phyloP scores from a whole-genome alignment of 2,797 vertebrate species.

The Fistularia tabacaria region DNA sequence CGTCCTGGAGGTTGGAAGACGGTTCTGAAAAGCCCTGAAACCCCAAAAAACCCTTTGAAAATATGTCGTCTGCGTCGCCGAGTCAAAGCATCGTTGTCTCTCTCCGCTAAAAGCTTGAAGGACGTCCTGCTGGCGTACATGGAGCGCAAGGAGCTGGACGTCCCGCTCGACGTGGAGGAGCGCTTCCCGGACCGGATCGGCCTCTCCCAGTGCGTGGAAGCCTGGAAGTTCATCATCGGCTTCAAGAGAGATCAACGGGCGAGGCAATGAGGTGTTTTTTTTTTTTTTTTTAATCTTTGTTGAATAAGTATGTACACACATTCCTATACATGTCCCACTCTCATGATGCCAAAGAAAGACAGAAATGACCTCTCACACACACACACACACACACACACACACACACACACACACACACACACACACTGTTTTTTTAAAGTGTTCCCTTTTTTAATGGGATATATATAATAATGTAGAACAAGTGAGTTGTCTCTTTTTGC shows the following conservation, averaged over 20 bases:
- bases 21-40: too few species aligned
- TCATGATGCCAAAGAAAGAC: too few species aligned
- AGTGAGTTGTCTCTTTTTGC: too few species aligned
- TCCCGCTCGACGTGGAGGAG: conserved; percentile 70
- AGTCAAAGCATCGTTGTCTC: conserved; percentile 1
- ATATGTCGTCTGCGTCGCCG: neutral
- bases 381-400: too few species aligned
- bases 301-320: too few species aligned
- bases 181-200: conserved; percentile 78
- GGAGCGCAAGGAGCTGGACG: conserved; percentile 73
- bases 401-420: too few species aligned
- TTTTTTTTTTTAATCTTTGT: neutral
- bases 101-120: conserved; percentile 76
- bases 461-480: too few species aligned
- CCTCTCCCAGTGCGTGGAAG: conserved; percentile 74
- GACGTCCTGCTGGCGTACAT: conserved; percentile 76
- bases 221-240: conserved; percentile 80
- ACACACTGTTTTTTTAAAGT: too few species aligned
- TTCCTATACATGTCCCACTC: too few species aligned
- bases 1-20: too few species aligned
- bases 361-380: too few species aligned
- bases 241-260: conserved; percentile 72
- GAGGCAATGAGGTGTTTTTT: conserved; percentile 35
- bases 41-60: neutral
- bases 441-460: too few species aligned